Base-by-base conservation (phyloP, 1,140 invertebrate genomes). In the Drosophila baimaii region DNA sequence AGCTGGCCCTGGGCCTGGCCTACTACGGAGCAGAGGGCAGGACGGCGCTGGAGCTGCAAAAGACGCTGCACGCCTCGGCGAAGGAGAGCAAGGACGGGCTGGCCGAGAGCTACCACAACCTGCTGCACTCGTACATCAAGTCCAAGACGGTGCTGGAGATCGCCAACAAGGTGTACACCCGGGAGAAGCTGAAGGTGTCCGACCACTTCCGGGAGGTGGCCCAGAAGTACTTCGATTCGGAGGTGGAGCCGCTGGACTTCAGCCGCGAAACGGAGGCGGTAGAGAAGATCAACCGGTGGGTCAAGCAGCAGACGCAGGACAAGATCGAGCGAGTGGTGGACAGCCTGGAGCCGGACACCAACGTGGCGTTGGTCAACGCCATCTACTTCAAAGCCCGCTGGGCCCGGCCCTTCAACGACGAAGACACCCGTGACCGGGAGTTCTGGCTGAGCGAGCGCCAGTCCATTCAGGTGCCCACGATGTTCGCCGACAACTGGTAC, bases 381-480 rank as follows among this genome's bases (percentile, higher is more conserved):
- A 93, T 95, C 39, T 95, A 95, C 90, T 96, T 95, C 91, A 95
- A 96, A 93, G 95, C 95, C n/a, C 91, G 93, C 31, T 96, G 96
- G 96, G 81, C 92, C 41, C 79, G 91, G 31, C 93, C 93, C 70
- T 96, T 97, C 79, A 79, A 93, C 65, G 78, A 90, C 29, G 71
- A 90, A 6, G 52, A 79, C 2, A 96, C 96, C 0, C 74, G 74
- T 12, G 81, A 92, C 8, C 91, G 92, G 52, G 77, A 92, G 37
- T 96, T 96, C 82, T 92, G 93, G 68, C 66, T 93, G 3, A 89
- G 80, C 56, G 90, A 93, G 23, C 90, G 65, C 19, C 81, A 92
- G 37, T 91, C 83, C 5, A 88, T 93, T 0, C 88, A 93, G 66
- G 94, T 94, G 58, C 91, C 93, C 54, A 95, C 94, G 75, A 96